Percentiles rank a stretch among this genome's conserved stretches.
Conservation (phyloP, 1,140 invertebrate species). For the Drosophila setifemur region DNA sequence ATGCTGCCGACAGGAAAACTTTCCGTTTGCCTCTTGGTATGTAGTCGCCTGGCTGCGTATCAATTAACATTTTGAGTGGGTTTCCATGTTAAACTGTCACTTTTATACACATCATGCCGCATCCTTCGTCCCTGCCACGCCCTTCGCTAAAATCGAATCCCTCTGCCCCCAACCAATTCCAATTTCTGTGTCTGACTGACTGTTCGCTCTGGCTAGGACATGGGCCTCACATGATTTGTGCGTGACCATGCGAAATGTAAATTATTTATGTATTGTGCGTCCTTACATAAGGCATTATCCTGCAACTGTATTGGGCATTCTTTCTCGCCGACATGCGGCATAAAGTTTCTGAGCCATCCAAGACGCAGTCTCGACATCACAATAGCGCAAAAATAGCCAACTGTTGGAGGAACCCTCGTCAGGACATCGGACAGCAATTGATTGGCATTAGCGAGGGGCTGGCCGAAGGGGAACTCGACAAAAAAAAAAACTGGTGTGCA, state of each 20-base stretch:
- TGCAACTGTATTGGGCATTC: slow-evolving; percentile 37
- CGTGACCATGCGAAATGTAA: slow-evolving; percentile 79
- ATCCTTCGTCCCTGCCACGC: neutral
- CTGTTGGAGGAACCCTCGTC: slow-evolving; percentile 52
- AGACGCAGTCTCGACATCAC: slow-evolving; percentile 17
- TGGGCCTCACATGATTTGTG: slow-evolving; percentile 66
- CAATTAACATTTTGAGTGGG: slow-evolving; percentile 78
- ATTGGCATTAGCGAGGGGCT: slow-evolving; percentile 56
- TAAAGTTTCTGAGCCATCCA: neutral
- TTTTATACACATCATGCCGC: slow-evolving; percentile 72
- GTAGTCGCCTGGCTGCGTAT: slow-evolving; percentile 39
- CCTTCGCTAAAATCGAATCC: slow-evolving; percentile 3
- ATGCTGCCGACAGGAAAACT: slow-evolving; percentile 5
- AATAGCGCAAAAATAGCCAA: slow-evolving; percentile 47
- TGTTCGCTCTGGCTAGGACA: slow-evolving; percentile 1
- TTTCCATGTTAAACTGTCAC: slow-evolving; percentile 77
- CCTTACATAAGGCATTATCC: slow-evolving; percentile 45
- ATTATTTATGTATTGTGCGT: slow-evolving; percentile 67
- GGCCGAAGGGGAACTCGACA: neutral
- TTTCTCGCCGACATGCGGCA: slow-evolving; percentile 11
- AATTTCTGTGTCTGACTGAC: slow-evolving; percentile 17
- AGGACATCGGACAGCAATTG: slow-evolving; percentile 51
- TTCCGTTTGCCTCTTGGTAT: slow-evolving; percentile 7
- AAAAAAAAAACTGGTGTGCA: slow-evolving; percentile 34
- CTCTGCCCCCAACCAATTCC: slow-evolving; percentile 3